These are phyloP conservation scores for Cyclina sinensis DNA, from an alignment of 1,140 invertebrate genomes.

Conservation along the genomic window DNA sequence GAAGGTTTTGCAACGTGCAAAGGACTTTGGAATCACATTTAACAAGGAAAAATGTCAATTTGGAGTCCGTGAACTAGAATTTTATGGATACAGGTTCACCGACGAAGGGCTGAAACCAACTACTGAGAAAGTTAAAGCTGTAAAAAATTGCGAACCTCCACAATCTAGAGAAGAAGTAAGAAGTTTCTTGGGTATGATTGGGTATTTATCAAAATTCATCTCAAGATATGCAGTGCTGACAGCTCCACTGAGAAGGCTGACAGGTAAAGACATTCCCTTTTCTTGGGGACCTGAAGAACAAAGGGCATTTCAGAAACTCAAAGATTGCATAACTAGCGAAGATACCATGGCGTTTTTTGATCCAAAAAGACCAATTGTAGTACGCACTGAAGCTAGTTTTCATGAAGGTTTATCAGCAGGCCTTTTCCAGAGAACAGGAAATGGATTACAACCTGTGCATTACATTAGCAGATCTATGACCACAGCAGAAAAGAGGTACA, in stretches of 20 bases:
- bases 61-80: constrained; percentile 67
- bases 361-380: constrained; percentile 74
- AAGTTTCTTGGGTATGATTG: constrained; percentile 74
- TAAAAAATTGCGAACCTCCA: constrained; percentile 66
- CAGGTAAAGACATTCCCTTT: constrained; percentile 68
- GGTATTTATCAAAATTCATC: constrained; percentile 78
- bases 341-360: constrained; percentile 67
- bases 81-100: constrained; percentile 72
- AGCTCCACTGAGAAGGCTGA: constrained; percentile 72
- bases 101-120: constrained; percentile 70
- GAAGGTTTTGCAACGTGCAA: constrained; percentile 65
- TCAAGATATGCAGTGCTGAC: constrained; percentile 72
- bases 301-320: constrained; percentile 74
- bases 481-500: constrained; percentile 83
- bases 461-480: constrained; percentile 85
- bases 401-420: constrained; percentile 85
- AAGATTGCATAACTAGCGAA: constrained; percentile 66
- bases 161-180: constrained; percentile 70
- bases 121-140: constrained; percentile 72
- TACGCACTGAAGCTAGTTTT: constrained; percentile 86
- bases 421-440: constrained; percentile 73
- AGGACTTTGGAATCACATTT: constrained; percentile 71
- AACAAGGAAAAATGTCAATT: constrained; percentile 74
- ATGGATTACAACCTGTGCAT: constrained; percentile 77
- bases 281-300: constrained; percentile 68